A percentile compares a stretch with the other conserved stretches of the same genome.
Conservation (phyloP, 2,113 vertebrate genomes). For the Pagrus major region DNA sequence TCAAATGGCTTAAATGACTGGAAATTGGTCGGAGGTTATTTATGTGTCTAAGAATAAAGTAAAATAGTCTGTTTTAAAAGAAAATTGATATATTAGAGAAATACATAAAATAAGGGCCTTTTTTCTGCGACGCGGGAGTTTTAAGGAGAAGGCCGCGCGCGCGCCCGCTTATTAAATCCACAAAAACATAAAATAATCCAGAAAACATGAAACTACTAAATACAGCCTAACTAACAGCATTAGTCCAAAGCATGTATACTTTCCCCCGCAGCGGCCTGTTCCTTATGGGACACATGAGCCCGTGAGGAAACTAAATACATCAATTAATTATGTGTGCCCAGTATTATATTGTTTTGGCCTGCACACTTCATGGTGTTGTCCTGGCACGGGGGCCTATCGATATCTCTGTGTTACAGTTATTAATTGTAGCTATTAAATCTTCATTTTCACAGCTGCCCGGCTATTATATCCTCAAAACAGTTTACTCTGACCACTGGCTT, state of each 20-base stretch:
- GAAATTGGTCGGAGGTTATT: constrained; percentile 20
- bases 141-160: constrained; percentile 12
- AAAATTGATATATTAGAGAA: neutral
- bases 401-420: constrained; percentile 80
- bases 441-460: constrained; percentile 81
- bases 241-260: constrained; percentile 5
- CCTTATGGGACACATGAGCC: constrained; percentile 66
- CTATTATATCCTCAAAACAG: constrained; percentile 71
- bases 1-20: constrained; percentile 43
- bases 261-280: constrained; percentile 33
- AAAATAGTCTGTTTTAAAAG: constrained; percentile 29
- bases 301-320: constrained; percentile 73
- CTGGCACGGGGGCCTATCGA: constrained; percentile 67
- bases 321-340: constrained; percentile 74
- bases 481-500: constrained; percentile 78
- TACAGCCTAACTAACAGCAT: constrained; percentile 28
- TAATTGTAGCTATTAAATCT: constrained; percentile 84
- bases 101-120: neutral
- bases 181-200: constrained; percentile 23
- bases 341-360: constrained; percentile 58
- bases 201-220: neutral
- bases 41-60: constrained; percentile 18
- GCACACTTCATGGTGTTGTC: constrained; percentile 59
- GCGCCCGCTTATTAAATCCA: neutral
- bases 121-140: neutral